Evolutionary conservation across 1,140 invertebrate genomes (phyloP), one percentile per base, ranked within the genome.

Genomic region (Drosophila pseudoobscura): DNA sequence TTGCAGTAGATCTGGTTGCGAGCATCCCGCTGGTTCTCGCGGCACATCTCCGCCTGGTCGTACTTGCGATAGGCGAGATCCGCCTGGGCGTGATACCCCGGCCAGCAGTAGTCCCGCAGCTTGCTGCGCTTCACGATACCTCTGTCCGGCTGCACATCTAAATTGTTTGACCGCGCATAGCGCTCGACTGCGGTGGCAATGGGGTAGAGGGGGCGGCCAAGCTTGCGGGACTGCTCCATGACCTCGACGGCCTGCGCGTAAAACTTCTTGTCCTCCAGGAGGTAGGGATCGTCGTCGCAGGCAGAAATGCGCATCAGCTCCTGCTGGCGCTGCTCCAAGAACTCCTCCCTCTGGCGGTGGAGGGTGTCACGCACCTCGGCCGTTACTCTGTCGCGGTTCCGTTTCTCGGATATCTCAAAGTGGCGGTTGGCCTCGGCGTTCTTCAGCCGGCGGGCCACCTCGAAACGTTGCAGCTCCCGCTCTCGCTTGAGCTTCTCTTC

Each of bases 51-150:
- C 0, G 66, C 60, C 43, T 89, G 84, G 43, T 76, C 75, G 50
- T 88, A 89, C 39, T 88, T 89, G 3, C 59, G 47, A 29, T 64
- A 89, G 44, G 85, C 80, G 29, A 83, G 20, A 11, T 79, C 54
- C 6, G 84, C 83, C 29, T 88, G 83, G 26, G 75, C 68, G 20
- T 31, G 50, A 22, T 39, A 88, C 2, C 79, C 79, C 0, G 83
- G 83, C 84, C 79, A 88, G 61, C 83, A 88, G 20, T 17, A 20
- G 24, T 88, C 84, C 1, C 84, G 47, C 0, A 61, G 17, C 8
- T 54, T 45, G n/a, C 57, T 78, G 0, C 83, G 53, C 15, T 41
- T 63, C 24, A 77, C 44, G 15, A 62, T 9, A n/a, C 56, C 61
- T 6, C 66, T 53, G 56, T 72, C 59, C 1, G 63, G 75, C 15